Percentiles rank a stretch among this genome's conserved stretches.
Evolutionary conservation across 2,113 vertebrate species (phyloP).

Genomic region (Pongo pygmaeus): DNA sequence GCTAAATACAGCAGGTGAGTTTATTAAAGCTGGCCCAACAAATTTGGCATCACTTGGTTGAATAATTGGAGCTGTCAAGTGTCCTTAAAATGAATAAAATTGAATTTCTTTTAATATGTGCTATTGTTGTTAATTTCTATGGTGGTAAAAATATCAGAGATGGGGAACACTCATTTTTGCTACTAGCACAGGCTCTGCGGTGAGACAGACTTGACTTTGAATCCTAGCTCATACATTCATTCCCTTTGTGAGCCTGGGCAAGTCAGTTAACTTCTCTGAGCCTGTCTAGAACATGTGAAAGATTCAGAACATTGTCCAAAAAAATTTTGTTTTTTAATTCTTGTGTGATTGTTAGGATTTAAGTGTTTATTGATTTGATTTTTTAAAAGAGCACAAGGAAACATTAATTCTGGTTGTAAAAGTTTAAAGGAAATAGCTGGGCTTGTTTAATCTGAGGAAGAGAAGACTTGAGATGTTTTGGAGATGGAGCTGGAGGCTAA

Average conservation of each 20-base stretch:
- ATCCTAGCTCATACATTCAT: background rate
- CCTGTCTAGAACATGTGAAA: background rate
- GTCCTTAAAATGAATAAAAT: background rate
- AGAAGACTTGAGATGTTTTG: background rate
- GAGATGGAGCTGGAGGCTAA: background rate
- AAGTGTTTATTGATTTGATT: conserved; percentile 12
- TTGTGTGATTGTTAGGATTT: background rate
- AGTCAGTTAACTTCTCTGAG: background rate
- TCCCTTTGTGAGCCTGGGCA: background rate
- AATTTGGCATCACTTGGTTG: background rate
- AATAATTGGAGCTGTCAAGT: conserved; percentile 5
- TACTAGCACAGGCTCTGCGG: background rate
- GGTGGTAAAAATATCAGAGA: background rate
- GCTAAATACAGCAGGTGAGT: background rate
- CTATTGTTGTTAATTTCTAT: background rate
- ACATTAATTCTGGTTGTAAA: conserved; percentile 35
- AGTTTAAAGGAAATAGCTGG: conserved; percentile 44
- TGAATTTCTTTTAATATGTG: background rate
- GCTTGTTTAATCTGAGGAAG: conserved; percentile 19
- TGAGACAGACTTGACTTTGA: background rate
- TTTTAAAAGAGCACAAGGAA: background rate
- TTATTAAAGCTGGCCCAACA: background rate
- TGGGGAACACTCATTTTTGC: background rate
- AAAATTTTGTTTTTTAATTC: background rate
- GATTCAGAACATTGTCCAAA: background rate